Evolutionary conservation across 2,888 invertebrate species (phyloP).

Genomic region (Volucella zonaria): DNA sequence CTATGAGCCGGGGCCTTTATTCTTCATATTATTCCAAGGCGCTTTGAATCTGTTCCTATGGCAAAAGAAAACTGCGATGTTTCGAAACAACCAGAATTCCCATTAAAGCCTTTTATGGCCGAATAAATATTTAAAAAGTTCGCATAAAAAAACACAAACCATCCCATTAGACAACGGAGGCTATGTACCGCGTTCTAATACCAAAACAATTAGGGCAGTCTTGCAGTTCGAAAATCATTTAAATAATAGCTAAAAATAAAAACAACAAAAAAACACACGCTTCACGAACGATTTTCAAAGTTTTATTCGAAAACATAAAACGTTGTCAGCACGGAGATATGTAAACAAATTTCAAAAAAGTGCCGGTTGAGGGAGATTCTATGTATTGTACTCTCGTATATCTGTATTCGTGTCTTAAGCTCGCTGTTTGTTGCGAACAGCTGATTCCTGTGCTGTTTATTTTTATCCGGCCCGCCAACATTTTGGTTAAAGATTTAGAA

Average conservation of each 20-base stretch:
- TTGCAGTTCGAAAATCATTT: neutral
- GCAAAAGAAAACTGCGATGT: too few species aligned
- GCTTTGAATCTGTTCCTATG: too few species aligned
- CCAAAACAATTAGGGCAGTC: slow-evolving; percentile 28
- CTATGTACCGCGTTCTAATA: neutral
- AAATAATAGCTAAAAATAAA: slow-evolving; percentile 31
- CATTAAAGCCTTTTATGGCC: too few species aligned
- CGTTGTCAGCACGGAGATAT: slow-evolving; percentile 1
- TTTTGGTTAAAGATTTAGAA: slow-evolving; percentile 26
- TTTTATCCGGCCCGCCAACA: slow-evolving; percentile 47
- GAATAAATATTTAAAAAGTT: too few species aligned
- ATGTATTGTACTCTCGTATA: neutral
- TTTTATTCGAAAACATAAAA: neutral
- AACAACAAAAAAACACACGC: neutral
- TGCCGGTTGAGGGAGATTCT: slow-evolving; percentile 4
- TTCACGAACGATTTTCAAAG: neutral
- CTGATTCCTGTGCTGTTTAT: slow-evolving; percentile 54
- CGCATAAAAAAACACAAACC: too few species aligned
- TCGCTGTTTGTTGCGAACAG: slow-evolving; percentile 37
- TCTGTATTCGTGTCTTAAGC: slow-evolving; percentile 12
- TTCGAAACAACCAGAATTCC: too few species aligned
- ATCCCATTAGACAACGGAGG: too few species aligned
- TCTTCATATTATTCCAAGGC: too few species aligned
- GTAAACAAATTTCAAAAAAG: slow-evolving; percentile 35
- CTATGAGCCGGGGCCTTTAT: too few species aligned